Conservation (phyloP, 2,888 invertebrate species). For the Xestoiulus laeticollis region DNA sequence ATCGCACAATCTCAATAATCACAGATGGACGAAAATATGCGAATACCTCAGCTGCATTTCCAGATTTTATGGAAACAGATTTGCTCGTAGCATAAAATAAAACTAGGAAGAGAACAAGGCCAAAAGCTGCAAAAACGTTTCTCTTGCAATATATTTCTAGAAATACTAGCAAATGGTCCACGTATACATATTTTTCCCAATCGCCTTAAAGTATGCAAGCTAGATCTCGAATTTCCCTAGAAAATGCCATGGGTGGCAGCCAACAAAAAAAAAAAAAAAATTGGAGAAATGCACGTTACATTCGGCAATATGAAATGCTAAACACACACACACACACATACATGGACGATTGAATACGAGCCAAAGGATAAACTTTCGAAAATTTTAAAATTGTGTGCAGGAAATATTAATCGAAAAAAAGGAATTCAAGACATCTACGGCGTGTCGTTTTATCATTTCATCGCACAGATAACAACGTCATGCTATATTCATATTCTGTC, state of each 20-base stretch:
- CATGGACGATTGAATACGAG: conserved; percentile 32
- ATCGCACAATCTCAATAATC: background rate
- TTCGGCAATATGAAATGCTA: background rate
- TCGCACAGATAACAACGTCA: conserved; percentile 33
- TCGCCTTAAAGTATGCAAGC: background rate
- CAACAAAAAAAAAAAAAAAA: background rate
- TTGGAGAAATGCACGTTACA: background rate
- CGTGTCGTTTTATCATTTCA: conserved; percentile 43
- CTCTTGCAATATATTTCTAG: background rate
- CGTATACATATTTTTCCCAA: conserved; percentile 19
- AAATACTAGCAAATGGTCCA: background rate
- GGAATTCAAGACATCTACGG: conserved; percentile 35
- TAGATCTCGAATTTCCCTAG: conserved; percentile 24
- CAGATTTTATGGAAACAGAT: conserved; percentile 30
- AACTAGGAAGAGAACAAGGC: background rate
- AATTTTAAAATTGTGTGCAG: background rate
- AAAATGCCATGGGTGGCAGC: conserved; percentile 12
- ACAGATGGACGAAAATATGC: background rate
- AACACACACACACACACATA: conserved; percentile 29
- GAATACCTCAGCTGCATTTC: conserved; percentile 40
- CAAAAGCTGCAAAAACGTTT: background rate
- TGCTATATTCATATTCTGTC: conserved; percentile 41
- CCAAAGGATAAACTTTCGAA: conserved; percentile 24
- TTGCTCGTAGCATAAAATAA: conserved; percentile 23
- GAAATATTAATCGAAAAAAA: conserved; percentile 40